Evolutionary conservation across 2,797 vertebrate genomes (phyloP).

Genomic region (Cyprinella venusta): DNA sequence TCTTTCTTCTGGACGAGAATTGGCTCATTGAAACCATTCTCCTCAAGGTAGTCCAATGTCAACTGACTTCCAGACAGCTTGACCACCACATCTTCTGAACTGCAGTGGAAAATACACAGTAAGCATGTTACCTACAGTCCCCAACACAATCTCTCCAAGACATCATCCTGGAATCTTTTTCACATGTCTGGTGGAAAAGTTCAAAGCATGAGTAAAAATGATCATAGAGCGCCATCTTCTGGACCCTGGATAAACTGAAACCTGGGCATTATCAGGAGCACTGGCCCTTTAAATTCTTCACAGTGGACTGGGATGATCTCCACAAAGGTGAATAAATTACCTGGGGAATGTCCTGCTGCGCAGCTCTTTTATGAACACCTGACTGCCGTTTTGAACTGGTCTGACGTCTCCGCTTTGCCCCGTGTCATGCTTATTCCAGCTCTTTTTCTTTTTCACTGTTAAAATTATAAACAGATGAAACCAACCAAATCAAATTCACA

Average conservation of each 20-base stretch:
- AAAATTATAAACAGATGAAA: conserved; percentile 35
- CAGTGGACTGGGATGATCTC: neutral
- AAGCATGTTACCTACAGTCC: conserved; percentile 13
- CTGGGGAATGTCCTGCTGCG: conserved; percentile 95
- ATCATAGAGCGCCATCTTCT: conserved; percentile 64
- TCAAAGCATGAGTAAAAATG: conserved; percentile 35
- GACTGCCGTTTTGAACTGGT: conserved; percentile 96
- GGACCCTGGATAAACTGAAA: conserved; percentile 52
- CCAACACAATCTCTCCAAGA: neutral
- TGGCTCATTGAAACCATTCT: conserved; percentile 92
- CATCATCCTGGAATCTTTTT: conserved; percentile 12
- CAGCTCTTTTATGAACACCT: conserved; percentile 96
- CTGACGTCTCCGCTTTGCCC: conserved; percentile 90
- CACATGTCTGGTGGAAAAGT: conserved; percentile 11
- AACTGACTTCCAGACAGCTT: conserved; percentile 90
- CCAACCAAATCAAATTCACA: neutral
- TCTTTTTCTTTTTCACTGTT: conserved; percentile 97
- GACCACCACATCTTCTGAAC: conserved; percentile 91
- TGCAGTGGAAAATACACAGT: conserved; percentile 63
- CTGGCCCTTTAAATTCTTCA: conserved; percentile 1
- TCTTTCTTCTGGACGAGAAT: conserved; percentile 95
- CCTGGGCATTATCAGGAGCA: neutral
- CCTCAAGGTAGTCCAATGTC: conserved; percentile 89
- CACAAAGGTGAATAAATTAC: conserved; percentile 66
- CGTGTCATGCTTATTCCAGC: conserved; percentile 93